Base-by-base conservation (phyloP, 92 coral and sea anemone species). In the Siderastrea radians region DNA sequence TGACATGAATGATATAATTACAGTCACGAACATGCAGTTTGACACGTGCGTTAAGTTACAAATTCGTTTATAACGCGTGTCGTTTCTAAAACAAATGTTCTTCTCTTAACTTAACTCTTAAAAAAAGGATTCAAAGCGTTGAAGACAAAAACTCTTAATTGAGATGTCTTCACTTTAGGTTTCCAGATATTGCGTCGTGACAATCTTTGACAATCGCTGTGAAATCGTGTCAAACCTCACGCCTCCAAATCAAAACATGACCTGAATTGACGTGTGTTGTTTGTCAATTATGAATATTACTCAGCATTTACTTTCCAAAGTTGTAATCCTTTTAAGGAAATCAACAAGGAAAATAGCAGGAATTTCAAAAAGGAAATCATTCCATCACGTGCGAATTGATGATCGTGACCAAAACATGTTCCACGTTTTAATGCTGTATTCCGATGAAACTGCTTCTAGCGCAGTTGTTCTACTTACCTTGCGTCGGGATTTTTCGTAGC, bases 401-500 rank as follows among this genome's bases (percentile, higher is more conserved):
- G 61, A 7, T 55, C 12, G 61, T 7, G 61, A 2, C 2, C 38
- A 26, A 26, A 26, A 26, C 38, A 26, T 26, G 38, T 26, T 26
- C 0, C 38, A 26, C 38, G 38, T 26, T 26, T 26, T 26, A 26
- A 26, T 26, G 38, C 38, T 26, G 38, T 26, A 26, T 26, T 26
- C 38, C 38, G 38, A 26, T 26, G 38, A 26, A 26, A 26, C 38
- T 26, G 38, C 38, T 55, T 55, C 12, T 2, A 55, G 12, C 12
- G 9, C 12, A 8, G 12, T 7, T 55, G 2, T 55, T 55, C 12
- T 55, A 91, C 98, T 67, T 92, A 95, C 99, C 91, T 73, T 4
- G 98, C 99, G 71, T 97, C 99, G 26, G 99, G 99, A 81, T 92
- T 90, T 73, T 86, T 91, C 55, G 83, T 52, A 1, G 98, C 98